Percentiles rank a stretch among this genome's conserved stretches.
These are phyloP conservation scores for Pelodytes ibericus DNA, from an alignment of 2,797 vertebrate species.

Conservation along the genomic window DNA sequence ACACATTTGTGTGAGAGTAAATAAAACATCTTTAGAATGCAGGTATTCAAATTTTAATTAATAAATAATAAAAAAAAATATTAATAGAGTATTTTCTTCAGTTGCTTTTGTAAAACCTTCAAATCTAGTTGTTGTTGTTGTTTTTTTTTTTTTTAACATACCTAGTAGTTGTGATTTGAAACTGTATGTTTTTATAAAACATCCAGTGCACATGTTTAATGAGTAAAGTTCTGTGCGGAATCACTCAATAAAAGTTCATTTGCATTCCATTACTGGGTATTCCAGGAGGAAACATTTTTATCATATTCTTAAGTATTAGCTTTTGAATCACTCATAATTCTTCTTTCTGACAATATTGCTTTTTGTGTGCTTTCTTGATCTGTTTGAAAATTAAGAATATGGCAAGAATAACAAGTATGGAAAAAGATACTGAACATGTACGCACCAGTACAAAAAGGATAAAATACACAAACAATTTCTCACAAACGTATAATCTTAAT, in stretches of 20 bases:
- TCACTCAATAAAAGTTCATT: constrained; percentile 3
- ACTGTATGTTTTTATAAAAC: constrained; percentile 6
- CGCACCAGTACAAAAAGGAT: background rate
- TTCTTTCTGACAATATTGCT: background rate
- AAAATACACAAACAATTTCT: too few species aligned
- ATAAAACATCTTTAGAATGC: too few species aligned
- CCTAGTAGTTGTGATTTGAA: background rate
- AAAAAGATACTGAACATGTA: background rate
- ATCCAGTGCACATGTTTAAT: background rate
- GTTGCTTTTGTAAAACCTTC: too few species aligned
- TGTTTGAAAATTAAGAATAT: background rate
- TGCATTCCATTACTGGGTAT: background rate
- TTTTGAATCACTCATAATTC: background rate
- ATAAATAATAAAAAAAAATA: too few species aligned
- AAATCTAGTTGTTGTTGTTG: background rate
- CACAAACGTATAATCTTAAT: too few species aligned
- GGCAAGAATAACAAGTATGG: background rate
- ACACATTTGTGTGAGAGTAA: too few species aligned
- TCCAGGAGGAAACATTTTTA: constrained; percentile 9
- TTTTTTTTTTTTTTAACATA: background rate
- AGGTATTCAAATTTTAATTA: too few species aligned
- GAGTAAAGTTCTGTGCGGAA: background rate
- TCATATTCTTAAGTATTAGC: background rate
- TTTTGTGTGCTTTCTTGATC: background rate
- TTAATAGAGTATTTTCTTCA: too few species aligned